Conservation (phyloP, 2,113 vertebrate species). For the Thomomys bottae region DNA sequence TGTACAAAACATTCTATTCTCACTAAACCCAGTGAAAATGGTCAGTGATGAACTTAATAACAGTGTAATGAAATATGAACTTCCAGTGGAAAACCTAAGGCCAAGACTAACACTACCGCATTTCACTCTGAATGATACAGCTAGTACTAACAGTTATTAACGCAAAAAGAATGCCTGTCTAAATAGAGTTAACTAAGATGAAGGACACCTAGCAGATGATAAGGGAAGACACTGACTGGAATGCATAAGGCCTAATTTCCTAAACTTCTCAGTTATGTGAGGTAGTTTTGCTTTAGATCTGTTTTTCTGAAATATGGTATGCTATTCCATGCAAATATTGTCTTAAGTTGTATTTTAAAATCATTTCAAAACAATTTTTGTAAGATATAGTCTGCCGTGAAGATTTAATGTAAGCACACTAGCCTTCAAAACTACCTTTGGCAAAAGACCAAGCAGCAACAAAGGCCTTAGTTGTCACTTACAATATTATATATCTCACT, state of each 20-base stretch:
- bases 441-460: conserved; percentile 82
- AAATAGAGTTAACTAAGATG: neutral
- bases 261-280: conserved; percentile 46
- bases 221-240: neutral
- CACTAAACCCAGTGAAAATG: neutral
- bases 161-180: neutral
- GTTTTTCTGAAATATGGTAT: too few species aligned
- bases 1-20: neutral
- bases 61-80: neutral
- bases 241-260: neutral
- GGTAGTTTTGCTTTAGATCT: conserved; percentile 49
- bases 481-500: too few species aligned
- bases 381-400: conserved; percentile 51
- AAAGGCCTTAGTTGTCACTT: conserved; percentile 80
- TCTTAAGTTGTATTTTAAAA: too few species aligned
- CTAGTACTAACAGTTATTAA: neutral
- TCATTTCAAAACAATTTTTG: too few species aligned
- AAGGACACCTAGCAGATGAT: neutral
- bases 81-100: neutral
- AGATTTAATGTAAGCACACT: conserved; percentile 84
- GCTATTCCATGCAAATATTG: too few species aligned
- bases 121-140: neutral
- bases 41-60: neutral
- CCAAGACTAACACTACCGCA: neutral
- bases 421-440: conserved; percentile 85